phyloP scores from a whole-genome alignment of 2,888 invertebrate species.

The Branchipolynoe longqiensis region DNA sequence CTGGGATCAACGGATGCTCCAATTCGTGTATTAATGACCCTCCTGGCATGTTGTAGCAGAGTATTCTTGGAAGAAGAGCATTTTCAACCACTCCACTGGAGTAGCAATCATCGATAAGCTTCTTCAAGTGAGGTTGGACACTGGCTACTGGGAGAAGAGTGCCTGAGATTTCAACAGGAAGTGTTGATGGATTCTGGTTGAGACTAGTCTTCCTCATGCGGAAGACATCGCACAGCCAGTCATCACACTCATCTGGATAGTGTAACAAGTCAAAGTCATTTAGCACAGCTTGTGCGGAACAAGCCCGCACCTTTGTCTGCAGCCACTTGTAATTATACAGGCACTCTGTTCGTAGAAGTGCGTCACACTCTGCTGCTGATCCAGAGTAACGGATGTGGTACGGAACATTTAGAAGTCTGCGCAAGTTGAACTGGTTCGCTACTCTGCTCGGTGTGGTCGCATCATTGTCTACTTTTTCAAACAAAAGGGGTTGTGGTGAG shows the following conservation, averaged over 20 bases:
- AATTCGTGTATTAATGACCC: slow-evolving; percentile 51
- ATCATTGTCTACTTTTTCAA: slow-evolving; percentile 61
- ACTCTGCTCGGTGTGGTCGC: not conserved
- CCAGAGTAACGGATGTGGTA: slow-evolving; percentile 69
- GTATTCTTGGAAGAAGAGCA: slow-evolving; percentile 47
- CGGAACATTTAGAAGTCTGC: slow-evolving; percentile 76
- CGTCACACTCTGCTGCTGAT: slow-evolving; percentile 88
- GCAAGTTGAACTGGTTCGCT: slow-evolving; percentile 66
- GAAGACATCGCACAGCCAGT: not conserved
- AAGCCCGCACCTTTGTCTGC: slow-evolving; percentile 94
- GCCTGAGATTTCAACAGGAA: slow-evolving; percentile 94
- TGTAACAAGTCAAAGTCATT: slow-evolving; percentile 87
- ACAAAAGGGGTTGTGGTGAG: slow-evolving; percentile 72
- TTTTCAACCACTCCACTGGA: slow-evolving; percentile 89
- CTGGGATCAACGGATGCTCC: slow-evolving; percentile 83
- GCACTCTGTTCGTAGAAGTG: slow-evolving; percentile 86
- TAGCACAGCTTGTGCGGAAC: slow-evolving; percentile 95
- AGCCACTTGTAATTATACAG: slow-evolving; percentile 98
- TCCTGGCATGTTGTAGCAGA: slow-evolving; percentile 57
- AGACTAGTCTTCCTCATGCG: slow-evolving; percentile 78
- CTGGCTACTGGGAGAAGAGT: slow-evolving; percentile 90
- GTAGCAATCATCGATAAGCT: slow-evolving; percentile 92
- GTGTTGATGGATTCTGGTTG: slow-evolving; percentile 93
- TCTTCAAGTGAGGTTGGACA: slow-evolving; percentile 81
- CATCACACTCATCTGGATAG: slow-evolving; percentile 88